Conservation (phyloP, 2,797 vertebrate species). For the Chromobotia macracanthus region DNA sequence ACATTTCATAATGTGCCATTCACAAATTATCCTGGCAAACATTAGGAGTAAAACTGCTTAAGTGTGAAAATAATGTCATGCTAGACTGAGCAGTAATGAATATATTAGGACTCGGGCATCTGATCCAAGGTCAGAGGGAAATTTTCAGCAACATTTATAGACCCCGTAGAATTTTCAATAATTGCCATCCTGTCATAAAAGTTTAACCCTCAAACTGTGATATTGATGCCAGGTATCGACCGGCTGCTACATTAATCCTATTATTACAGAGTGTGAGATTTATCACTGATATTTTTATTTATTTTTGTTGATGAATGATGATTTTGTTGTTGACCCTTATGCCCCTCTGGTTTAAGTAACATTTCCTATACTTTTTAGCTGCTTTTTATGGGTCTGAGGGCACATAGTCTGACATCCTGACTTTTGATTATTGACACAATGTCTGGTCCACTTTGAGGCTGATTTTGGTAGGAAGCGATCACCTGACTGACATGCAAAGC, state of each 20-base stretch:
- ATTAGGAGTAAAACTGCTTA: conserved; percentile 64
- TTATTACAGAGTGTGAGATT: conserved; percentile 58
- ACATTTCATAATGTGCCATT: conserved; percentile 51
- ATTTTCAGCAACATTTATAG: conserved; percentile 75
- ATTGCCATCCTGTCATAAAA: conserved; percentile 77
- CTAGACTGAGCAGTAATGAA: conserved; percentile 65
- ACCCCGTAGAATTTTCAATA: conserved; percentile 80
- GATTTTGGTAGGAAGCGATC: neutral
- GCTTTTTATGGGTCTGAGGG: neutral
- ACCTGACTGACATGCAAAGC: neutral
- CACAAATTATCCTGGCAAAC: conserved; percentile 63
- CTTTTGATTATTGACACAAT: neutral
- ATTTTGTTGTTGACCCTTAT: neutral
- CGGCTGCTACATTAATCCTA: conserved; percentile 79
- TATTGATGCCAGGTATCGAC: conserved; percentile 70
- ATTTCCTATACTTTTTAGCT: neutral
- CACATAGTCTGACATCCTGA: neutral
- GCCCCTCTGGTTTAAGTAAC: conserved; percentile 22
- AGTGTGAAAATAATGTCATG: conserved; percentile 66
- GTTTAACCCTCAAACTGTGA: conserved; percentile 70
- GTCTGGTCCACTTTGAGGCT: neutral
- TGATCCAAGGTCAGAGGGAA: conserved; percentile 75
- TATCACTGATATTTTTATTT: conserved; percentile 45
- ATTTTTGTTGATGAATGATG: neutral
- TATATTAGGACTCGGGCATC: conserved; percentile 67